Conservation (phyloP, 2,888 invertebrate species). For the Horisme vitalbata region DNA sequence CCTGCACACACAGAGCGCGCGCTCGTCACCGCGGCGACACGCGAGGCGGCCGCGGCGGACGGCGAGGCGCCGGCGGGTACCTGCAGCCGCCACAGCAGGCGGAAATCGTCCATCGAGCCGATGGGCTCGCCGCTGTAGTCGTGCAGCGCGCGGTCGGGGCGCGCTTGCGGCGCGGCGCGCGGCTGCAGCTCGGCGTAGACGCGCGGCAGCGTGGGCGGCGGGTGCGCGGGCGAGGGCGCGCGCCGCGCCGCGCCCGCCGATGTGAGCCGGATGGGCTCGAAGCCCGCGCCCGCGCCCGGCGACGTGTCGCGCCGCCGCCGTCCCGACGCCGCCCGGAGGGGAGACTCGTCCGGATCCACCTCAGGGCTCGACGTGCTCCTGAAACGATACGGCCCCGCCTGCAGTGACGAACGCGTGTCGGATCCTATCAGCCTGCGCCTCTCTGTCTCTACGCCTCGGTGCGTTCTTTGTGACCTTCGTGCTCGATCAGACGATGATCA, state of each 20-base stretch:
- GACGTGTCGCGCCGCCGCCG: conserved; percentile 28
- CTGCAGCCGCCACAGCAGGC: conserved; percentile 59
- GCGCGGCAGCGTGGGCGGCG: conserved; percentile 72
- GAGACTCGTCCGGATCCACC: conserved; percentile 14
- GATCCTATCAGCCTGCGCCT: no score
- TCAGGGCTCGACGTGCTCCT: conserved; percentile 10
- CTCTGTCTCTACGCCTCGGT: no score
- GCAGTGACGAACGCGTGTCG: no score
- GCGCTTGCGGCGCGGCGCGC: conserved; percentile 45
- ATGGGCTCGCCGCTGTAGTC: conserved; percentile 63
- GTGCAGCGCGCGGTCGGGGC: conserved; percentile 50
- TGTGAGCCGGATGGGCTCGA: conserved; percentile 41
- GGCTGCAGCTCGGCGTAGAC: conserved; percentile 71
- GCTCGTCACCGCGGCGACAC: no score
- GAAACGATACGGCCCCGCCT: not conserved
- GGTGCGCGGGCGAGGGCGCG: conserved; percentile 39
- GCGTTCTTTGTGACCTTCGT: no score
- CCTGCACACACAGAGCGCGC: conserved; percentile 36
- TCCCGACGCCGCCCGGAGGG: conserved; percentile 9
- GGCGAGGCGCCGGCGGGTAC: conserved; percentile 31
- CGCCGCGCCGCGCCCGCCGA: conserved; percentile 37
- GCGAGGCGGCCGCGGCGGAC: not conserved
- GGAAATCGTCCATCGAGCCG: conserved; percentile 66
- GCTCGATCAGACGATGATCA: no score
- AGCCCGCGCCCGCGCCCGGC: conserved; percentile 29